Percentiles rank a stretch among this genome's conserved stretches.
Evolutionary conservation across 2,113 vertebrate genomes (phyloP).

Genomic region (Corapipo altera): DNA sequence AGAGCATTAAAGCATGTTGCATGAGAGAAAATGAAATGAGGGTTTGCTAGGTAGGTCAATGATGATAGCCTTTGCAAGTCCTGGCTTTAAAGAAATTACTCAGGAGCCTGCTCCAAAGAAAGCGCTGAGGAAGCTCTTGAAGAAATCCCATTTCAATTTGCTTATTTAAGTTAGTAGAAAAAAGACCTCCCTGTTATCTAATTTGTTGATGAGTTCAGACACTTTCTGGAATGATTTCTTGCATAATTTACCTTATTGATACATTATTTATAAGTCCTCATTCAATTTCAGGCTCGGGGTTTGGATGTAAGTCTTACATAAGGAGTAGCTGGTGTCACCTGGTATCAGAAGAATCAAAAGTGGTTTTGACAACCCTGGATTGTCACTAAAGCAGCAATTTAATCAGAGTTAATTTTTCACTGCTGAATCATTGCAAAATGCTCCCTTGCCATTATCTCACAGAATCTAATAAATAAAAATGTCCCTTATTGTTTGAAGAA

Average conservation of each 20-base stretch:
- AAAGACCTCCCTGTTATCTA: constrained; percentile 36
- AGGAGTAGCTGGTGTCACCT: constrained; percentile 20
- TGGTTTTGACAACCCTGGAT: constrained; percentile 11
- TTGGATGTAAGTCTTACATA: constrained; percentile 24
- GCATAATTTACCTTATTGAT: constrained; percentile 54
- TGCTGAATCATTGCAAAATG: constrained; percentile 29
- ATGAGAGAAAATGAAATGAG: neutral
- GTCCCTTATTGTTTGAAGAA: neutral
- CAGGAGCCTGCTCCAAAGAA: neutral
- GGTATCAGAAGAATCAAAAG: neutral
- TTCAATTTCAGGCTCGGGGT: neutral
- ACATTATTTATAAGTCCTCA: constrained; percentile 54
- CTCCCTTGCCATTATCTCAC: neutral
- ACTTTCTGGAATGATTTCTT: constrained; percentile 56
- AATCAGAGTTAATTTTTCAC: constrained; percentile 22
- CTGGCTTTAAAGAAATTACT: neutral
- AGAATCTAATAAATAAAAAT: neutral
- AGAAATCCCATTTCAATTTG: constrained; percentile 46
- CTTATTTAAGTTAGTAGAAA: constrained; percentile 41
- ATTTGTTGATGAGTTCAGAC: constrained; percentile 59
- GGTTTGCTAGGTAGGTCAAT: neutral
- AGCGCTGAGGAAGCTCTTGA: constrained; percentile 28
- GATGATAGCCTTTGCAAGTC: neutral
- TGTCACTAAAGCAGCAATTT: neutral
- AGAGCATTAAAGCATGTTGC: neutral